phyloP scores from a whole-genome alignment of 2,113 vertebrate genomes.

The Perca fluviatilis region DNA sequence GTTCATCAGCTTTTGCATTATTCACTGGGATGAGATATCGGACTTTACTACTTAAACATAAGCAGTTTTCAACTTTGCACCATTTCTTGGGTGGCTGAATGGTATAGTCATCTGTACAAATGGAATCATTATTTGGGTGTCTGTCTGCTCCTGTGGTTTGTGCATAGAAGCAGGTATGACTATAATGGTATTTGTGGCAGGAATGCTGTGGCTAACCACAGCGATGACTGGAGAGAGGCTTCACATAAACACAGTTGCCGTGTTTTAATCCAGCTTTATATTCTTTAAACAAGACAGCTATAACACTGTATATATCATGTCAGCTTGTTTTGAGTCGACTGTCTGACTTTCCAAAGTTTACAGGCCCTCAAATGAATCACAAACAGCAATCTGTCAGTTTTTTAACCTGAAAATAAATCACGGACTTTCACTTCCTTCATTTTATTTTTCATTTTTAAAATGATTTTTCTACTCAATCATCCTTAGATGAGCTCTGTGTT shows the following conservation, averaged over 20 bases:
- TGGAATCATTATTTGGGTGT: slow-evolving; percentile 65
- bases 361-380: slow-evolving; percentile 8
- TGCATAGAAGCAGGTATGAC: slow-evolving; percentile 70
- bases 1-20: slow-evolving; percentile 3
- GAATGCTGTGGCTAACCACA: slow-evolving; percentile 74
- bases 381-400: slow-evolving; percentile 4
- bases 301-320: slow-evolving; percentile 52
- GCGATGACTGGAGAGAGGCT: slow-evolving; percentile 59
- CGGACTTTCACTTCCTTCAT: background rate
- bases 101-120: slow-evolving; percentile 58
- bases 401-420: slow-evolving; percentile 3
- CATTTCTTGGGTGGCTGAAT: slow-evolving; percentile 55
- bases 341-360: slow-evolving; percentile 19
- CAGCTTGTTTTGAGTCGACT: slow-evolving; percentile 47
- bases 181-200: slow-evolving; percentile 62
- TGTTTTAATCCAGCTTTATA: slow-evolving; percentile 60
- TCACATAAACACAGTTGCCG: slow-evolving; percentile 67
- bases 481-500: background rate
- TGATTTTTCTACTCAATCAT: slow-evolving; percentile 8
- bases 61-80: slow-evolving; percentile 26
- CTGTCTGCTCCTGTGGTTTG: slow-evolving; percentile 59
- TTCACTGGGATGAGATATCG: background rate
- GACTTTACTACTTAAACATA: slow-evolving; percentile 27
- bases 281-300: slow-evolving; percentile 58
- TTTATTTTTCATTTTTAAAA: slow-evolving; percentile 17